Evolutionary conservation across 1,140 invertebrate genomes (phyloP).

Genomic region (Drosophila mayri): DNA sequence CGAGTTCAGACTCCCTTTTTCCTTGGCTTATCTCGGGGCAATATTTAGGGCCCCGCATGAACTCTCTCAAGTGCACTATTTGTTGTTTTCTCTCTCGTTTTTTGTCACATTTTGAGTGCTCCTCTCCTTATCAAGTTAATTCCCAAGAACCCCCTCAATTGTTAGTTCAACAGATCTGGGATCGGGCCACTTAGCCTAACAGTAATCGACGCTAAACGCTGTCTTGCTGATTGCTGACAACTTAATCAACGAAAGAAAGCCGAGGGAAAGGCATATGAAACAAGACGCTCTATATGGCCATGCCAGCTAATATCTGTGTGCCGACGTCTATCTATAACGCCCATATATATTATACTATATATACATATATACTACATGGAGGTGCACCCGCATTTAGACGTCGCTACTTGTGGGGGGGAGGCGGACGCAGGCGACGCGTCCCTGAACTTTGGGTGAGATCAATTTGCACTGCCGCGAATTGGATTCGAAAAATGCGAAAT

Average conservation of each 20-base stretch:
- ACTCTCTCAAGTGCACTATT: slow-evolving; percentile 14
- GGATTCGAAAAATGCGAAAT: slow-evolving; percentile 57
- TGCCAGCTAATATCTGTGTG: slow-evolving; percentile 45
- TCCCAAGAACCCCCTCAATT: slow-evolving; percentile 39
- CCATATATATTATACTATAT: slow-evolving; percentile 4
- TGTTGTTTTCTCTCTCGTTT: not conserved
- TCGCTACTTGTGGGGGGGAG: slow-evolving; percentile 23
- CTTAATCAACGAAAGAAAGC: slow-evolving; percentile 67
- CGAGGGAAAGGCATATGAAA: slow-evolving; percentile 22
- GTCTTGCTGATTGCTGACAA: slow-evolving; percentile 72
- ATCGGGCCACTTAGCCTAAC: slow-evolving; percentile 50
- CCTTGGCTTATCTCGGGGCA: slow-evolving; percentile 4
- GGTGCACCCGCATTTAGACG: slow-evolving; percentile 53
- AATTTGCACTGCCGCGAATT: slow-evolving; percentile 76
- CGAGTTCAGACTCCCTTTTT: not conserved
- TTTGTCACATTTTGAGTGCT: slow-evolving; percentile 1
- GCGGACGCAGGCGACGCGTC: slow-evolving; percentile 16
- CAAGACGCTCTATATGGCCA: slow-evolving; percentile 22
- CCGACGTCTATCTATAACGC: slow-evolving; percentile 27
- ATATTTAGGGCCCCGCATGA: slow-evolving; percentile 3
- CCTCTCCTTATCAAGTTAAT: slow-evolving; percentile 31
- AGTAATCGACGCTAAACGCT: slow-evolving; percentile 66
- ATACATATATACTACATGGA: slow-evolving; percentile 1
- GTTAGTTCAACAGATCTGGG: slow-evolving; percentile 39
- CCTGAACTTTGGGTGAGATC: slow-evolving; percentile 74